Base-by-base conservation (phyloP, 2,888 invertebrate genomes). In the Agrotis puta region DNA sequence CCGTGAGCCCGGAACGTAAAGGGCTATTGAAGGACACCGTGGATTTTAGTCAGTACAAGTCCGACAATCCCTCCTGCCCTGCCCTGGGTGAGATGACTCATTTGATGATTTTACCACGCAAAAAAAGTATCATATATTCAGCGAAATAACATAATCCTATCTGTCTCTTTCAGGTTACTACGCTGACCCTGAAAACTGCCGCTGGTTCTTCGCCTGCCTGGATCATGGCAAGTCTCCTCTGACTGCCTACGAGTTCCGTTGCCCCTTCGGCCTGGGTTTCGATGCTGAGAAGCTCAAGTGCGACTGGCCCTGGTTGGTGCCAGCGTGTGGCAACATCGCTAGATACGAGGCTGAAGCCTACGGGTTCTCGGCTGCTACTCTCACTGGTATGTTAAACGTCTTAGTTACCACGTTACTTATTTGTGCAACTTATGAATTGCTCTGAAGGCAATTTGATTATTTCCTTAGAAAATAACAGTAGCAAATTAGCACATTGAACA, bases 201-300 rank as follows among this genome's bases (percentile, higher is more conserved):
- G 98, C 70, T 98, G 98, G 98, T 98, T 98, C 96, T 98, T 98
- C 92, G 98, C 98, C 33, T 98, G 98, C 88, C 93, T 97, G 70
- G 98, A 98, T 91, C 97, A 98, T 88, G 97, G 97, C 85, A 96
- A 96, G 86, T 94, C 97, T 0, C 94, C 96, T 1, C 89, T 97
- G 77, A 97, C 97, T 0, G 97, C 98, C 0, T 98, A 98, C 92
- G 98, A 98, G 94, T 98, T 98, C 94, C 97, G 98, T 63, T 98
- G 98, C 88, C 98, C 98, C 0, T 98, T 97, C 90, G 98, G 98
- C 0, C 95, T 98, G 22, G 98, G 98, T 9, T 98, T 98, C 91
- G 98, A 98, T 87, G 97, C 98, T 63, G 95, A 94, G 0, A 96
- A 96, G 39, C 95, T 98, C 3, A 95, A 97, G 72, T 98, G 98